Percentiles rank a stretch among this genome's conserved stretches.
These are phyloP conservation scores for Ceriagrion tenellum DNA, from an alignment of 2,888 invertebrate species.

Conservation along the genomic window DNA sequence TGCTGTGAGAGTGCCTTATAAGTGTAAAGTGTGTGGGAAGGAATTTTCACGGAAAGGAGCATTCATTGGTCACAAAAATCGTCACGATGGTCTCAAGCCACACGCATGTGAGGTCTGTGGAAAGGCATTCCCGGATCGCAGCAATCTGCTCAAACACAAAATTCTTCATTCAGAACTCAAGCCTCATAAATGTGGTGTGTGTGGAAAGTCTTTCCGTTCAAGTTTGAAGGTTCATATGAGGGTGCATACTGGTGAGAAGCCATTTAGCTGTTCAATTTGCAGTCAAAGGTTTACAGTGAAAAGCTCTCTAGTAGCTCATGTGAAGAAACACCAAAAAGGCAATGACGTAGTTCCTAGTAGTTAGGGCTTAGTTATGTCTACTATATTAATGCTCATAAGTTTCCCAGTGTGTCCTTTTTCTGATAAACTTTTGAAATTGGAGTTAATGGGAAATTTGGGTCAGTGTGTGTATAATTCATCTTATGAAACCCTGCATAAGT, in stretches of 20 bases:
- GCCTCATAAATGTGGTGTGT: slow-evolving; percentile 70
- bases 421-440: neutral
- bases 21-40: slow-evolving; percentile 71
- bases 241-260: slow-evolving; percentile 71
- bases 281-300: slow-evolving; percentile 71
- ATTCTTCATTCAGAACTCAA: slow-evolving; percentile 70
- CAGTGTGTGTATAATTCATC: neutral
- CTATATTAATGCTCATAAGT: neutral
- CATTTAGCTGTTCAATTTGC: slow-evolving; percentile 70
- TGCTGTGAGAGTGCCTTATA: neutral
- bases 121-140: slow-evolving; percentile 70
- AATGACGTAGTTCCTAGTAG: neutral
- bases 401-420: neutral
- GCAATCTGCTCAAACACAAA: slow-evolving; percentile 70
- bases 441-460: neutral
- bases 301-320: slow-evolving; percentile 71
- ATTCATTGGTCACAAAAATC: slow-evolving; percentile 71
- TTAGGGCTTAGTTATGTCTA: neutral
- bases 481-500: too few species aligned
- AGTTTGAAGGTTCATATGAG: slow-evolving; percentile 70
- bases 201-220: slow-evolving; percentile 70
- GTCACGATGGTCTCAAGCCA: slow-evolving; percentile 70
- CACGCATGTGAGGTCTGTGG: slow-evolving; percentile 71
- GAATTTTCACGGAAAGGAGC: slow-evolving; percentile 71
- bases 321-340: slow-evolving; percentile 70